A percentile compares a stretch with the other conserved stretches of the same genome.
Conservation (phyloP, 2,888 invertebrate species). For the Odontothrips loti region DNA sequence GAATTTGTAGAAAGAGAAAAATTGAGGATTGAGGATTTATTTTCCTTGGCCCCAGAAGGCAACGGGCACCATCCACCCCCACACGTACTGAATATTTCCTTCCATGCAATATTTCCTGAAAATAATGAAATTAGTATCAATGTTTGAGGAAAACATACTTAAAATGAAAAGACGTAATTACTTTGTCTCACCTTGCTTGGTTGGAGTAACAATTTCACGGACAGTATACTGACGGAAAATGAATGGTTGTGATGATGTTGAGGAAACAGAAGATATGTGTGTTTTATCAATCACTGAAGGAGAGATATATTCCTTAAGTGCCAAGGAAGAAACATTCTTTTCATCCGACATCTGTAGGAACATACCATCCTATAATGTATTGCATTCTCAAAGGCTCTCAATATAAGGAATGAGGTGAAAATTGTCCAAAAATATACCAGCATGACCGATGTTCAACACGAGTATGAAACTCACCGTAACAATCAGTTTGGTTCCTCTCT, state of each 20-base stretch:
- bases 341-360: too few species aligned
- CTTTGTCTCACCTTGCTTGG: background rate
- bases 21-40: background rate
- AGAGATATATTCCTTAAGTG: background rate
- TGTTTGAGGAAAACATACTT: background rate
- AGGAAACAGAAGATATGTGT: background rate
- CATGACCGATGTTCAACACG: too few species aligned
- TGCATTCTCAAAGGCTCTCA: too few species aligned
- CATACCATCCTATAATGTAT: too few species aligned
- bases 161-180: background rate
- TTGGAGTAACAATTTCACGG: background rate
- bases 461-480: too few species aligned
- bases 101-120: background rate
- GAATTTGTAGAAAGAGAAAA: background rate
- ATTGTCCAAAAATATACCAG: too few species aligned
- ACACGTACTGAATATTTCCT: background rate
- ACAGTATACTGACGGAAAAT: background rate
- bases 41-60: too few species aligned
- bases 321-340: too few species aligned
- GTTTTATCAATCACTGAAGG: background rate
- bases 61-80: too few species aligned
- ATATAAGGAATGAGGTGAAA: too few species aligned
- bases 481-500: too few species aligned
- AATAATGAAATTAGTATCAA: background rate
- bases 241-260: background rate